Evolutionary conservation across 2,113 vertebrate genomes (phyloP), one percentile per base, ranked within the genome.

Genomic region (Plectropomus leopardus): DNA sequence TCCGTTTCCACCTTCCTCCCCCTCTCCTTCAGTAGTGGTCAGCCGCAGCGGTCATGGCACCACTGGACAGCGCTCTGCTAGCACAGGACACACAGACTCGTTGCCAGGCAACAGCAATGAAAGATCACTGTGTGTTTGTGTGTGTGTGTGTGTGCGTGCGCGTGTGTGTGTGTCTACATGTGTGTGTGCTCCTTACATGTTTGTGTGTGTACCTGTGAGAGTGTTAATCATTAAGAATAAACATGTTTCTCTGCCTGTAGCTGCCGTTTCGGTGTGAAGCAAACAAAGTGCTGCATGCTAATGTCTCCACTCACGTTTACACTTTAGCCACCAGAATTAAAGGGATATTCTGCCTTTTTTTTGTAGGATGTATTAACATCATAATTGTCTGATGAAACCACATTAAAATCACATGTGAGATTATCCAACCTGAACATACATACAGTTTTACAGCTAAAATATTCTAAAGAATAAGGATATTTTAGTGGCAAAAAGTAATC

Each of bases 81-180:
- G 79, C 78, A 90, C 92, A 92, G 93, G 94, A 94, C 94, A 95
- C 92, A 92, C 87, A 89, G 89, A 88, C 92, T 76, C 57, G 95
- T 95, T 95, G 95, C 94, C 93, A 94, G 91, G 95, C 94, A 96
- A 96, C 95, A 95, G 93, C 93, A 92, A 80, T 90, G 92, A 94
- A 92, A 93, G 93, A 94, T 92, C 83, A 87, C 72, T 83, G 75
- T 86, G 86, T 86, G 76, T 88, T 84, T 74, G 81, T 77, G 69
- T 44, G 81, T 70, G 10, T 63, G 53, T 44, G 57, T 72, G 74
- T 60, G 68, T 78, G 75, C 78, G 72, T 72, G 78, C 72, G 17
- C 26, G 61, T 59, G 59, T 75, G 44, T 64, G 68, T 59, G 66
- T 48, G 58, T 36, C 23, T 71, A 64, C 77, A 67, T 72, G 82